Base-by-base conservation (phyloP, 1,140 invertebrate species). In the Diachasmimorpha longicaudata region DNA sequence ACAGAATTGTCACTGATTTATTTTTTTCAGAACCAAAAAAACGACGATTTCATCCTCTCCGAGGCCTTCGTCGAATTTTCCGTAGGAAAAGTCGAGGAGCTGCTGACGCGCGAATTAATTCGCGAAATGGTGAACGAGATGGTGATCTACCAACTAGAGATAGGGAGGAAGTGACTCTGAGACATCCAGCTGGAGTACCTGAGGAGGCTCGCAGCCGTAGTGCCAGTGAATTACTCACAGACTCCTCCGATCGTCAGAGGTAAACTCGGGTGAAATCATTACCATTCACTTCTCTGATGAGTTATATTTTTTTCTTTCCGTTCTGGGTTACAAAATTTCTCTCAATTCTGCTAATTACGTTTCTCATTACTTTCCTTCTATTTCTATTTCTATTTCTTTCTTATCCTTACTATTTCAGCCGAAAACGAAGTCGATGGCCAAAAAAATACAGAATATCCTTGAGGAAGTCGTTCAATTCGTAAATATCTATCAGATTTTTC, bases 11-110 rank as follows among this genome's bases (percentile, higher is more conserved):
- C 2, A 31, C 31, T 39, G 13, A 16, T 68, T 37, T 14, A n/a
- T 37, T 14, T 1, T n/a, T 37, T 68, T 3, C 83, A 92, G 92
- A 93, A 87, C 89, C 91, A 84, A 93, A 91, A 89, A 92, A 92
- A 58, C 89, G 92, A 13, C 89, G 93, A 55, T 93, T 93, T 81
- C 90, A 91, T 79, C 91, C 91, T 0, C 83, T 94, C 21, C 91
- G 92, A 16, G 92, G 93, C 0, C 85, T 94, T 63, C 91, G 93
- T 67, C 91, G 92, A 75, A 94, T 94, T 86, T 94, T 94, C 85
- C 90, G 92, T 76, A 89, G 93, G 11, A 90, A 91, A 74, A 90
- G 89, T 52, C 85, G 84, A 80, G 92, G 82, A 80, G 86, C 83
- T 80, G 86, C 88, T 77, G 89, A 88, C 81, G 82, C 79, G 80